Conservation (phyloP, 2,113 vertebrate genomes). For the Microtus montanus region DNA sequence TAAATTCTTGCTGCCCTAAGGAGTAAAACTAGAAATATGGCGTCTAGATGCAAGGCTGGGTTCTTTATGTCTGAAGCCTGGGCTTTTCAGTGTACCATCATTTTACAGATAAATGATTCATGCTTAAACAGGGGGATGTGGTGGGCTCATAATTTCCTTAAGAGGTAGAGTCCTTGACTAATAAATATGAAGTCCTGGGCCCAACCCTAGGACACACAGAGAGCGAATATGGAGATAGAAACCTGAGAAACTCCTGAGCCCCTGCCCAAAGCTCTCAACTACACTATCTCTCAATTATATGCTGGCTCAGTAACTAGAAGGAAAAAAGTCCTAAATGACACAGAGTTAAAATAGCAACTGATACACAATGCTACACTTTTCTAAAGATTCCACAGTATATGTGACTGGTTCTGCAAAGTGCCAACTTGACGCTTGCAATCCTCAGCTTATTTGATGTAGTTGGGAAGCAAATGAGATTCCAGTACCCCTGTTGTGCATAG, state of each 20-base stretch:
- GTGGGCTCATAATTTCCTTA: neutral
- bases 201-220: neutral
- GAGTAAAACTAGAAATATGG: slow-evolving; percentile 10
- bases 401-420: slow-evolving; percentile 45
- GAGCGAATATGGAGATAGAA: neutral
- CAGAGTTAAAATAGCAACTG: slow-evolving; percentile 39
- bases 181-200: neutral
- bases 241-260: neutral
- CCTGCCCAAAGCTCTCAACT: neutral
- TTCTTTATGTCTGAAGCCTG: neutral
- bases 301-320: slow-evolving; percentile 40
- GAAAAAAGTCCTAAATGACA: slow-evolving; percentile 11
- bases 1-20: slow-evolving; percentile 34
- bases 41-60: neutral
- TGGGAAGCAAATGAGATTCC: slow-evolving; percentile 78
- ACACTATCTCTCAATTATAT: neutral
- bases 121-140: neutral
- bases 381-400: slow-evolving; percentile 62
- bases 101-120: slow-evolving; percentile 45
- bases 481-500: slow-evolving; percentile 57
- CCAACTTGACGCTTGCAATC: slow-evolving; percentile 70
- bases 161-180: neutral
- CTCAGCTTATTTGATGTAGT: slow-evolving; percentile 71
- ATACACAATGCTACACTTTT: slow-evolving; percentile 29
- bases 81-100: neutral